Evolutionary conservation across 2,888 invertebrate species (phyloP).

Genomic region (Polymixis flavicincta): DNA sequence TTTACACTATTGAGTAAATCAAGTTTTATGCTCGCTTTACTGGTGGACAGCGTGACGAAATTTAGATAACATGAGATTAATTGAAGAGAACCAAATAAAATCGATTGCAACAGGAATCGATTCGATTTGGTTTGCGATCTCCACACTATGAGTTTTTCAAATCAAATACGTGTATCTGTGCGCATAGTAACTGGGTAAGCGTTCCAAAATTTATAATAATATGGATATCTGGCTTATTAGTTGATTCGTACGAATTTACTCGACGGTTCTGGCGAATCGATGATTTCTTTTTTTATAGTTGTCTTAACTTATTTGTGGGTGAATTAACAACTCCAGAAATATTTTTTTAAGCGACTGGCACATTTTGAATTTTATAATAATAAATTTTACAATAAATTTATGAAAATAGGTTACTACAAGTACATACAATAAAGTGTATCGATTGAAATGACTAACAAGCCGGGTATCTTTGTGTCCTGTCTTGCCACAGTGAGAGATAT

Average conservation of each 20-base stretch:
- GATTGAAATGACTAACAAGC: too few species aligned
- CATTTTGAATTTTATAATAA: too few species aligned
- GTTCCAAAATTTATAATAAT: neutral
- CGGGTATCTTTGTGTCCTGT: neutral
- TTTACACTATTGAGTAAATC: neutral
- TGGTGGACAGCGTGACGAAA: conserved; percentile 1
- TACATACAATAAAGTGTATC: too few species aligned
- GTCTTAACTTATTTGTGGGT: too few species aligned
- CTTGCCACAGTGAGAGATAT: neutral
- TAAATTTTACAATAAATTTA: too few species aligned
- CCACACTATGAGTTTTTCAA: neutral
- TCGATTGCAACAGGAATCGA: conserved; percentile 10
- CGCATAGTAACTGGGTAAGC: neutral
- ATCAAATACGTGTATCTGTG: neutral
- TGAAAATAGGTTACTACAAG: too few species aligned
- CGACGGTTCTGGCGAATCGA: too few species aligned
- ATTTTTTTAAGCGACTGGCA: too few species aligned
- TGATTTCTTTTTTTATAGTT: too few species aligned
- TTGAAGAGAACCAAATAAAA: conserved; percentile 5
- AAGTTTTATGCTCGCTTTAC: neutral
- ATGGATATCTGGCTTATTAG: too few species aligned
- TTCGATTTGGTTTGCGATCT: neutral
- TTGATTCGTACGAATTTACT: too few species aligned
- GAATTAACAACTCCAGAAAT: too few species aligned
- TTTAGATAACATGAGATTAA: conserved; percentile 12